A percentile compares a stretch with the other conserved stretches of the same genome.
Conservation (phyloP, 1,140 invertebrate species). For the Drosophila fuyamai region DNA sequence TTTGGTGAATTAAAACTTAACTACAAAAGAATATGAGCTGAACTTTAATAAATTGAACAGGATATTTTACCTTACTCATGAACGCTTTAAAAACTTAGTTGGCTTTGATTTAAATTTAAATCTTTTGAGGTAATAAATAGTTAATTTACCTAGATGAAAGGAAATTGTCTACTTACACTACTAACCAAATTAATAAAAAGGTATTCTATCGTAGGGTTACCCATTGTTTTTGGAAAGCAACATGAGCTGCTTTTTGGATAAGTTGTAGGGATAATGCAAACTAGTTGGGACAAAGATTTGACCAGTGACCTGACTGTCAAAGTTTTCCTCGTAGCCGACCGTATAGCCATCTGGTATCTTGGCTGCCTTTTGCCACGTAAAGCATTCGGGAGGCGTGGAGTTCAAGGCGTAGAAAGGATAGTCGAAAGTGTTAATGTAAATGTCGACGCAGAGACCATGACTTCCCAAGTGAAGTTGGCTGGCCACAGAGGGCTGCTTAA, state of each 20-base stretch:
- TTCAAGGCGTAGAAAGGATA: slow-evolving; percentile 78
- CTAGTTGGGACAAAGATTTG: slow-evolving; percentile 76
- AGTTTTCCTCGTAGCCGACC: slow-evolving; percentile 75
- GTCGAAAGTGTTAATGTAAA: slow-evolving; percentile 81
- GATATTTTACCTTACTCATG: slow-evolving; percentile 20
- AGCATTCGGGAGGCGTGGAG: slow-evolving; percentile 53
- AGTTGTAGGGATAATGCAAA: slow-evolving; percentile 76
- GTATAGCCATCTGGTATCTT: slow-evolving; percentile 67
- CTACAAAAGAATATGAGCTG: slow-evolving; percentile 40
- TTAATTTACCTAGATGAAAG: background rate
- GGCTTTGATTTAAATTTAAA: background rate
- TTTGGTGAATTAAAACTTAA: slow-evolving; percentile 71
- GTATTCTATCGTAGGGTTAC: background rate
- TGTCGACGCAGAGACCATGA: slow-evolving; percentile 80
- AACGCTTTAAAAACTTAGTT: background rate
- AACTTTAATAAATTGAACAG: slow-evolving; percentile 37
- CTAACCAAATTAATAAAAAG: too few relatives aligned
- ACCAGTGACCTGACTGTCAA: slow-evolving; percentile 59
- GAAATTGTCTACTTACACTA: background rate
- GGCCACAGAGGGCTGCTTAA: slow-evolving; percentile 67
- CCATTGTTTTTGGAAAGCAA: slow-evolving; percentile 9
- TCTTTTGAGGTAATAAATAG: background rate
- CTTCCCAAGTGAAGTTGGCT: slow-evolving; percentile 71
- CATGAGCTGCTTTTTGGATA: slow-evolving; percentile 71
- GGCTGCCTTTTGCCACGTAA: slow-evolving; percentile 36